Base-by-base conservation (phyloP, 2,888 invertebrate genomes). In the Xanthia togata region DNA sequence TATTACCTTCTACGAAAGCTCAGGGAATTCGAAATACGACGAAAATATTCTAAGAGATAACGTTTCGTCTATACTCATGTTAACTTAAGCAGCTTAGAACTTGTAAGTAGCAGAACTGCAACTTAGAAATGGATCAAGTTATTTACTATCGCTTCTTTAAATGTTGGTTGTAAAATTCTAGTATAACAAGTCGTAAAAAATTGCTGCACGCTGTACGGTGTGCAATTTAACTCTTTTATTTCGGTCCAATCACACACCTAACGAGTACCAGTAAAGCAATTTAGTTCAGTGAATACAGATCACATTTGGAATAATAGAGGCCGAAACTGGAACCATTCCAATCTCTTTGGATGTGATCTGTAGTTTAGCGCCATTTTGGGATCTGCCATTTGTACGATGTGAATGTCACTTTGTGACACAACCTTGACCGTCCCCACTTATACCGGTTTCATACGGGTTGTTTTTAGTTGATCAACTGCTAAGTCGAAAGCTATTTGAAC, bases 1-100 rank as follows among this genome's bases (percentile, higher is more conserved):
- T 93, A 92, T 91, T 89, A 86, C 91, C 87, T 79, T 79, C 83
- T 82, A 83, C 83, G 76, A 88, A 83, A 78, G 74, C 78, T 78
- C 85, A 65, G 85, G 88, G 87, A 89, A 88, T 90, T 89, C 81
- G 81, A 88, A 89, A 89, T 86, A 89, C 85, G 85, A 86, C 82
- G 88, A 82, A 89, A 84, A 90, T 76, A 77, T 85, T 77, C 73
- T 62, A 78, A 76, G 76, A 79, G 81, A 79, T 85, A 84, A 77
- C 70, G 64, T 73, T 81, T 73, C 31, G 57, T 76, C 71, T 73
- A 67, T 73, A 73, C 69, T 57, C 65, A 65, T 63, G 62, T 62
- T 73, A 71, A 64, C 62, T 70, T 69, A 38, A 73, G 68, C 12
- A 50, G 55, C 76, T 76, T 73, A 47, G 31, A 73, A 72, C 26